Conservation (phyloP, 2,797 vertebrate species). For the Acipenser transmontanus region DNA sequence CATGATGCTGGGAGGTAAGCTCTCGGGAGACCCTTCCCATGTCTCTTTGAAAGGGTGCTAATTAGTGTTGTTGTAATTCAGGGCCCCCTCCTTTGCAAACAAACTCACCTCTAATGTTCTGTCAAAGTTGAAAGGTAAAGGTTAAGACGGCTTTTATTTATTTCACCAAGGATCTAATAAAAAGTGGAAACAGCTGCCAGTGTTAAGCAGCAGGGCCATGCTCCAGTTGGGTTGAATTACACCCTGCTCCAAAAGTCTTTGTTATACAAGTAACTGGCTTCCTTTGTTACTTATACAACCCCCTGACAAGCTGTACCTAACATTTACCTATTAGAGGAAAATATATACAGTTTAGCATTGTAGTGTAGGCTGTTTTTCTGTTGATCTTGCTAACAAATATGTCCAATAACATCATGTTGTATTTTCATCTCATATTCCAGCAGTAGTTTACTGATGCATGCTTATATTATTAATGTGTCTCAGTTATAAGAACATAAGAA, state of each 20-base stretch:
- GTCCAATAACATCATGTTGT: too few species aligned
- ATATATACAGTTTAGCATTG: slow-evolving; percentile 36
- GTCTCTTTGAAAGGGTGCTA: too few species aligned
- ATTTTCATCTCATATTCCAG: neutral
- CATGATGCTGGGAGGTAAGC: too few species aligned
- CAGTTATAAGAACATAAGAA: neutral
- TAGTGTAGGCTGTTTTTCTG: too few species aligned
- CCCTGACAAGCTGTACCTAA: neutral
- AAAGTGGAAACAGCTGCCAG: neutral
- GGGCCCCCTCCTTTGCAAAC: neutral
- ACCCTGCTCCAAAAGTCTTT: neutral
- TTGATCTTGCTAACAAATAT: too few species aligned
- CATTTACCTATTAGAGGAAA: slow-evolving; percentile 37
- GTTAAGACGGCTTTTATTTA: slow-evolving; percentile 48
- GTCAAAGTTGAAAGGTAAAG: slow-evolving; percentile 49
- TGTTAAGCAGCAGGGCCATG: neutral
- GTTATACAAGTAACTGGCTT: neutral
- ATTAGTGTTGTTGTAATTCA: too few species aligned
- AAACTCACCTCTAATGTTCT: slow-evolving; percentile 30
- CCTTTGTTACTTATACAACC: neutral
- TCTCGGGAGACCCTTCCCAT: too few species aligned
- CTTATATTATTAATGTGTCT: neutral
- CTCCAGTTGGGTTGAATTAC: neutral
- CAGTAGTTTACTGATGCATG: neutral
- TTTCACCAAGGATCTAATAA: slow-evolving; percentile 52